Base-by-base conservation (phyloP, 2,888 invertebrate genomes). In the Cinara cedri region DNA sequence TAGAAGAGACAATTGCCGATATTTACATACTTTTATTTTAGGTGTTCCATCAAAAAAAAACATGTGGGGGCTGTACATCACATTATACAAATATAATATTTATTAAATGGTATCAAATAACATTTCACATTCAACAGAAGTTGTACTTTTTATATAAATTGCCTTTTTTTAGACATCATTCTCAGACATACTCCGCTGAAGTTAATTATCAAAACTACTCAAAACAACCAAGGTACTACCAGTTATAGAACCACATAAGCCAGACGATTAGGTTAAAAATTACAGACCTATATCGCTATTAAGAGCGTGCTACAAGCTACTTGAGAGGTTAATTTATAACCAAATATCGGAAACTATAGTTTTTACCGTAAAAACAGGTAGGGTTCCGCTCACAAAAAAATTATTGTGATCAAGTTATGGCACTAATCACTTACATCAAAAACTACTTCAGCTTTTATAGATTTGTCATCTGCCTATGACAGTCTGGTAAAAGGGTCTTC, bases 201-300 rank as follows among this genome's bases (percentile, higher is more conserved):
- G 8, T 51, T 14, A 3, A 9, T 44, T 6, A 9, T 44, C 6
- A 51, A 51, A 51, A n/a, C n/a, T 54, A 11, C 19, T 54, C 19
- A 54, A 54, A 54, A 3, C 21, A 57, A 57, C 57, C 57, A 57
- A 57, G 57, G 57, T 57, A 57, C 21, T 57, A 57, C 2, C 57
- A 24, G 14, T 8, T 13, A 24, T 57, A 57, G 26, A 57, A 57
- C 57, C 57, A 26, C 24, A 26, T 57, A 57, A 57, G 57, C 24
- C 26, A 57, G 8, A 57, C 13, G 57, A 57, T 8, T 10, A 57
- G 10, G 57, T 57, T 57, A 57, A 57, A 57, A 57, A 26, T 57
- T 57, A 57, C 14, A 57, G 57, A 24, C 57, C 57, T 8, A 26
- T 26, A 24, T 57, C 57, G 57, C 26, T 57, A 26, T 26, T 57